phyloP scores from a whole-genome alignment of 1,140 invertebrate species.

The Drosophila littoralis region DNA sequence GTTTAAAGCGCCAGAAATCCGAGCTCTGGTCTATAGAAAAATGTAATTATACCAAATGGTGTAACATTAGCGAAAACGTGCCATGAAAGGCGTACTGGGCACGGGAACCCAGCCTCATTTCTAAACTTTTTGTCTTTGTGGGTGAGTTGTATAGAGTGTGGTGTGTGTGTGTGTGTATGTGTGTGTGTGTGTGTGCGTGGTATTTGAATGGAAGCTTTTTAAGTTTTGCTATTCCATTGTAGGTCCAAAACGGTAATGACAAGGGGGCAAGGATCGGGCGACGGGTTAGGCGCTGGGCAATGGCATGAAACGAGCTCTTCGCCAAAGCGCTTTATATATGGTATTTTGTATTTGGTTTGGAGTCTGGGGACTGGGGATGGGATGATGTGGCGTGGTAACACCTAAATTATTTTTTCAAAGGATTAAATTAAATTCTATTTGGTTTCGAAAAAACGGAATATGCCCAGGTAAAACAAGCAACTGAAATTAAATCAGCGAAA shows the following conservation, averaged over 20 bases:
- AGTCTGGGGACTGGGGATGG: background rate
- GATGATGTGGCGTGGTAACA: constrained; percentile 11
- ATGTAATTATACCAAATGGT: constrained; percentile 77
- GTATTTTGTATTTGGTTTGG: constrained; percentile 32
- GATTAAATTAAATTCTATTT: constrained; percentile 80
- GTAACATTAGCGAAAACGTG: constrained; percentile 76
- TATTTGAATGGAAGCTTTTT: constrained; percentile 64
- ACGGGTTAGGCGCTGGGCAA: background rate
- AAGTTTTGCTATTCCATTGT: constrained; percentile 54
- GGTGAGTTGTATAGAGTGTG: too few species aligned
- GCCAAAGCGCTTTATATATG: constrained; percentile 54
- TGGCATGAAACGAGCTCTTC: constrained; percentile 33
- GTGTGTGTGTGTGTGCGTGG: constrained; percentile 25
- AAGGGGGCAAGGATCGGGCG: background rate
- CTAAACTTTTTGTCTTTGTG: background rate
- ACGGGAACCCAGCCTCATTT: constrained; percentile 1
- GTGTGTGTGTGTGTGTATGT: background rate
- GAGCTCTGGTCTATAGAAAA: constrained; percentile 52
- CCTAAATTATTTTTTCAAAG: constrained; percentile 63
- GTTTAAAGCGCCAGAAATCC: constrained; percentile 30
- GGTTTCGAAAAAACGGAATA: constrained; percentile 40
- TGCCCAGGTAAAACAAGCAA: constrained; percentile 24
- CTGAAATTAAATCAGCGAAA: constrained; percentile 74
- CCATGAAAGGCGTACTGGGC: constrained; percentile 21
- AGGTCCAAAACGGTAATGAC: constrained; percentile 9